Base-by-base conservation (phyloP, 2,113 vertebrate species). In the Catharus bicknelli region DNA sequence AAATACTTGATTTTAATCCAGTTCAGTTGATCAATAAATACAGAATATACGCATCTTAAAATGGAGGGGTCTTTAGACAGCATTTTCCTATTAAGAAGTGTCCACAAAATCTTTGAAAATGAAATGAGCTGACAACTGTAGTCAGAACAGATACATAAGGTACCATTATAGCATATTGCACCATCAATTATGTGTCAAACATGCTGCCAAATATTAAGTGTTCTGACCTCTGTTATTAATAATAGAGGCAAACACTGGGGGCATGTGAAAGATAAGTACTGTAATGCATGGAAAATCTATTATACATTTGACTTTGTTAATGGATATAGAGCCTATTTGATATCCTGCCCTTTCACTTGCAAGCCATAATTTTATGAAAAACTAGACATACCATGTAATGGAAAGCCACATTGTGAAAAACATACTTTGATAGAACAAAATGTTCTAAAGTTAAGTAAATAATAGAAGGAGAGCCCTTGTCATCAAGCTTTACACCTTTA, bases 161-260 rank as follows among this genome's bases (percentile, higher is more conserved):
- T 81, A 67, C 48, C 1, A 1, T 70, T 93, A 45, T 15, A 90
- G 29, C 68, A 48, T 79, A 70, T 83, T 85, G 86, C 74, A 62
- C 76, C 77, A 94, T 96, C 86, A 87, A 74, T 95, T 94, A 84
- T 68, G 11, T 91, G 86, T 73, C 88, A 72, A 72, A 47, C 51
- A 1, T 25, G 55, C 85, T 96, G 90, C 94, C 94, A 97, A 87
- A 94, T 91, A 96, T 75, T 95, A 97, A 97, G 87, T 84, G 82
- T 93, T 96, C 91, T 95, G 94, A 96, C 94, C 95, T 95, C 93
- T 95, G 64, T 43, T 92, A 75, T 96, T 97, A 91, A 86, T 96
- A 94, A 81, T 86, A 78, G 94, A 90, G 53, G 66, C 58, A 55
- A 82, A 14, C 69, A 58, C 73, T 47, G 45, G 62, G 75, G 61